These are phyloP conservation scores for Eunapius fragilis DNA, from an alignment of 37 sponge, comb jelly and placozoan species.

Conservation along the genomic window DNA sequence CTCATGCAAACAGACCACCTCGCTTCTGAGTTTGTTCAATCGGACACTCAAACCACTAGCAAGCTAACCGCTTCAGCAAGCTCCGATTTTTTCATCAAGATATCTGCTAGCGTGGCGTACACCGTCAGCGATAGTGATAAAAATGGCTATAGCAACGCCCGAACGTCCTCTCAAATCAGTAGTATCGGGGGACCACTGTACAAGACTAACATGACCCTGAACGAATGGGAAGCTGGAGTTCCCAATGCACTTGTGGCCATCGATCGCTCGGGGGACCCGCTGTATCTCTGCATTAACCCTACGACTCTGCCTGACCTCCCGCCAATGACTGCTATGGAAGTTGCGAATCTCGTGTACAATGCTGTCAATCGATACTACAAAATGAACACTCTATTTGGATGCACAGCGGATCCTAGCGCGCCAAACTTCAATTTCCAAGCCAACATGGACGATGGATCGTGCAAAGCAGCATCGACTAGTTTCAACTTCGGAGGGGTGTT, in stretches of 20 bases:
- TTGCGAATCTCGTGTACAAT: constrained; percentile 42
- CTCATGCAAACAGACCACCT: constrained; percentile 58
- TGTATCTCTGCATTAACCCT: constrained; percentile 56
- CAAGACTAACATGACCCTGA: constrained; percentile 55
- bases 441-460: constrained; percentile 58
- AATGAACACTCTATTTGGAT: constrained; percentile 69
- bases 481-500: constrained; percentile 79
- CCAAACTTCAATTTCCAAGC: constrained; percentile 72
- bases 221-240: constrained; percentile 76
- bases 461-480: constrained; percentile 35
- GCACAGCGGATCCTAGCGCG: constrained; percentile 48
- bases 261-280: constrained; percentile 71
- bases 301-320: constrained; percentile 67
- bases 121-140: background rate
- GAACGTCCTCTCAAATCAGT: constrained; percentile 49
- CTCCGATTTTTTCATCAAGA: constrained; percentile 51
- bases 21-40: background rate
- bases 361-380: constrained; percentile 67
- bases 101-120: constrained; percentile 11
- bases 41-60: background rate
- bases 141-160: constrained; percentile 13
- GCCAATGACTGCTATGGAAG: constrained; percentile 29
- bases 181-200: constrained; percentile 76
- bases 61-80: constrained; percentile 55
- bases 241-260: constrained; percentile 76